Percentiles rank a stretch among this genome's conserved stretches.
Conservation (phyloP, 1,140 invertebrate genomes). For the Aphaenogaster ashmeadi region DNA sequence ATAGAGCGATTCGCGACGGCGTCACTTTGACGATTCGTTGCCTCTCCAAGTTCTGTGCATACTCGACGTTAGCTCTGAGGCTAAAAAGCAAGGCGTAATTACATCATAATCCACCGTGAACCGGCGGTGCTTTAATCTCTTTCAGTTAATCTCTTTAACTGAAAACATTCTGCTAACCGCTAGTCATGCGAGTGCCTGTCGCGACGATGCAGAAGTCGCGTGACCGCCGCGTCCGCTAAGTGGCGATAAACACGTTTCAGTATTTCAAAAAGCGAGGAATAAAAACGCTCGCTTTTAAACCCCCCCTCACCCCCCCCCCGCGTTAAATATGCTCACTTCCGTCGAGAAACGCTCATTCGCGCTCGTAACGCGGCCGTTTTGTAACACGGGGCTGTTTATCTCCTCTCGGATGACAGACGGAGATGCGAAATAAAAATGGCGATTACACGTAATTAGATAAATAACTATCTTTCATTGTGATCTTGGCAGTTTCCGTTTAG, state of each 20-base stretch:
- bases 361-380: background rate
- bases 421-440: background rate
- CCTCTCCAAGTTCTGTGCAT: background rate
- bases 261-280: constrained; percentile 19
- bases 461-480: background rate
- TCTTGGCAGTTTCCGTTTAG: background rate
- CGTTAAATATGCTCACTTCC: constrained; percentile 34
- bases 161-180: constrained; percentile 28
- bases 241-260: constrained; percentile 43
- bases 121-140: constrained; percentile 44
- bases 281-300: constrained; percentile 32
- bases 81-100: constrained; percentile 35
- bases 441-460: constrained; percentile 20
- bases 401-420: background rate
- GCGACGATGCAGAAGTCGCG: constrained; percentile 29
- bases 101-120: constrained; percentile 53
- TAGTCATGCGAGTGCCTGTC: constrained; percentile 23
- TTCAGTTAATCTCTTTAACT: constrained; percentile 42
- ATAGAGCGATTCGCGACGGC: constrained; percentile 6
- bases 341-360: background rate
- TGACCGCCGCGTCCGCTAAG: constrained; percentile 28
- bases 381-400: background rate
- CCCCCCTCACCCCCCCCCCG: background rate
- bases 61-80: background rate
- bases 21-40: background rate